Evolutionary conservation across 2,113 vertebrate species (phyloP).

Genomic region (Labrus mixtus): DNA sequence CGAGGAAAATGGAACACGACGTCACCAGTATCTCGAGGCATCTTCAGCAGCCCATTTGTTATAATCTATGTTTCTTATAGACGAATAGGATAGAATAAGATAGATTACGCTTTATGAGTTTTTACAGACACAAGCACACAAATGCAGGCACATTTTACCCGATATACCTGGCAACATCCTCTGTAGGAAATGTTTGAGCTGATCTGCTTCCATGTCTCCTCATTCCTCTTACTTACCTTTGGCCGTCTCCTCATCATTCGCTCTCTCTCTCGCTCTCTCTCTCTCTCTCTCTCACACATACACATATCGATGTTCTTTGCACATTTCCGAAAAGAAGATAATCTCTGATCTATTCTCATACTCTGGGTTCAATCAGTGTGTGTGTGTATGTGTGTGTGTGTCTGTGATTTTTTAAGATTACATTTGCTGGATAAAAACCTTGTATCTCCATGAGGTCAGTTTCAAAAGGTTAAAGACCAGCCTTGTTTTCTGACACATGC

Average conservation of each 20-base stretch:
- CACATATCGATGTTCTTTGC: slow-evolving; percentile 3
- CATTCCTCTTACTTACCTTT: slow-evolving; percentile 2
- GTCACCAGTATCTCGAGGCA: too few relatives aligned
- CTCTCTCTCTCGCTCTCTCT: slow-evolving; percentile 1
- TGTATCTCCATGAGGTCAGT: not conserved
- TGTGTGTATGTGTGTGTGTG: not conserved
- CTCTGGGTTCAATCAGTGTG: not conserved
- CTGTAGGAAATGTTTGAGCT: slow-evolving; percentile 12
- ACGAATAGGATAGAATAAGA: too few relatives aligned
- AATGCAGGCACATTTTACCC: not conserved
- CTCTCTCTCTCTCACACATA: slow-evolving; percentile 1
- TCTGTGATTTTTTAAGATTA: slow-evolving; percentile 24
- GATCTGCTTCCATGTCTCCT: not conserved
- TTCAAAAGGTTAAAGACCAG: not conserved
- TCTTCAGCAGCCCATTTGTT: too few relatives aligned
- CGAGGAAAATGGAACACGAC: not conserved
- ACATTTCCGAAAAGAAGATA: slow-evolving; percentile 23
- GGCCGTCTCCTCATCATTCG: slow-evolving; percentile 20
- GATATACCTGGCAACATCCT: not conserved
- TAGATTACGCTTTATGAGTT: not conserved
- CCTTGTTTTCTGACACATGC: slow-evolving; percentile 22
- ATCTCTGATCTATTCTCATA: slow-evolving; percentile 45
- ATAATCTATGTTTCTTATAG: too few relatives aligned
- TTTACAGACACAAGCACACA: not conserved
- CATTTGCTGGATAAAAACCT: slow-evolving; percentile 1